Conservation (phyloP, 1,140 invertebrate genomes). For the Penaeus japonicus region DNA sequence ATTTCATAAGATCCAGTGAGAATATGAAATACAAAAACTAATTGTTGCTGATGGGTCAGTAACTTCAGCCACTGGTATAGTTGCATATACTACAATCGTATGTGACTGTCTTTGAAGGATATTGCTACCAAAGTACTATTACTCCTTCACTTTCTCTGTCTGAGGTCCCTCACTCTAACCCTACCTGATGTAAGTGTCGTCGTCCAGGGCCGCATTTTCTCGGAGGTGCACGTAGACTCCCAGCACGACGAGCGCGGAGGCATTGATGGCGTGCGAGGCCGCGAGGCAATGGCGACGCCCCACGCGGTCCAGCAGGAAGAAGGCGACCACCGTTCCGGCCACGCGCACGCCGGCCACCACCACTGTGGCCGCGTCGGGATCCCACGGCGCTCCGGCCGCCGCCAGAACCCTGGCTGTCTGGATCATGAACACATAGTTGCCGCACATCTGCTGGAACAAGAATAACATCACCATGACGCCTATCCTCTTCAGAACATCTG, state of each 20-base stretch:
- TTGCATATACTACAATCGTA: no score
- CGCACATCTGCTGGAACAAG: constrained; percentile 42
- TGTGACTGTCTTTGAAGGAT: no score
- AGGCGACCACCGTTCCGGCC: neutral
- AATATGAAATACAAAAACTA: no score
- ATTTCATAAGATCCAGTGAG: no score
- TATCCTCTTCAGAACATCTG: neutral
- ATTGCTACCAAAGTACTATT: no score
- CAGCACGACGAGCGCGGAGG: neutral
- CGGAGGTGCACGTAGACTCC: constrained; percentile 18
- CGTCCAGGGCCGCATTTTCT: neutral
- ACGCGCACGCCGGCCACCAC: neutral
- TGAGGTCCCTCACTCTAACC: no score
- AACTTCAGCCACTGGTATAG: no score
- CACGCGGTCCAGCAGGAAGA: neutral
- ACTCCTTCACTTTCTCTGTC: no score
- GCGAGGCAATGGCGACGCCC: constrained; percentile 16
- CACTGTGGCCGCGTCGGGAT: constrained; percentile 12
- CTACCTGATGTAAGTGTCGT: neutral
- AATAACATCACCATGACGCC: constrained; percentile 14
- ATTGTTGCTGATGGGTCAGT: no score
- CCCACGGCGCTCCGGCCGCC: neutral
- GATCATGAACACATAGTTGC: constrained; percentile 34
- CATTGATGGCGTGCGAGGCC: constrained; percentile 27
- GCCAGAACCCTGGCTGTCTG: constrained; percentile 22